Evolutionary conservation across 2,113 vertebrate genomes (phyloP), one percentile per base, ranked within the genome.

Genomic region (Leuciscus idus): DNA sequence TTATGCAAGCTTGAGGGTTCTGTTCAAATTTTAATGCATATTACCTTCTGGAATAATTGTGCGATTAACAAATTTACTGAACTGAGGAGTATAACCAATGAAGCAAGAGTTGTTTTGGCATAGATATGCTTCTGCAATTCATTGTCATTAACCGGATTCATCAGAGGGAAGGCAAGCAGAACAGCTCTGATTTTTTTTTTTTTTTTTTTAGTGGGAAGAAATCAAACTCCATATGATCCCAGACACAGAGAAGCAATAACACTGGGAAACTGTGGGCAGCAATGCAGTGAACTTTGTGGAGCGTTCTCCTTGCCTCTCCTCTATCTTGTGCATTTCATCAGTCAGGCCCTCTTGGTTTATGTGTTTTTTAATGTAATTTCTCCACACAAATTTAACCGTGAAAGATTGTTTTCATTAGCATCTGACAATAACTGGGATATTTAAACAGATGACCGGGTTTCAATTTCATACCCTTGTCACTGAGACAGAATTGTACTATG

Each of bases 371-470:
- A 93, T 90, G 91, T 88, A 90, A 92, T 91, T 93, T 76, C 72
- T 66, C 88, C 81, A 89, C 92, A 92, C 85, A 92, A 84, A 93
- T 91, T 91, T 90, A 91, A 93, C 92, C 90, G 89, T 92, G 91
- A 93, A 92, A 90, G 80, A 93, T 93, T 92, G 92, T 94, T 95
- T 95, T 94, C 91, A 94, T 94, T 93, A 92, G 89, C 50, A 15
- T 88, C 66, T 91, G 92, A 93, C 91, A 93, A 92, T 93, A 92
- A 93, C 92, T 88, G 89, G 90, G 90, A 93, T 93, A 92, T 94
- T 94, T 94, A 91, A 94, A 93, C 92, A 94, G 91, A 92, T 85
- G 92, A 92, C 91, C 94, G 90, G 89, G 84, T 94, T 95, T 94
- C 92, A 94, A 93, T 95, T 94, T 92, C 92, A 92, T 91, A 91